Evolutionary conservation across 1,140 invertebrate genomes (phyloP).

Genomic region (Hirudo medicinalis): DNA sequence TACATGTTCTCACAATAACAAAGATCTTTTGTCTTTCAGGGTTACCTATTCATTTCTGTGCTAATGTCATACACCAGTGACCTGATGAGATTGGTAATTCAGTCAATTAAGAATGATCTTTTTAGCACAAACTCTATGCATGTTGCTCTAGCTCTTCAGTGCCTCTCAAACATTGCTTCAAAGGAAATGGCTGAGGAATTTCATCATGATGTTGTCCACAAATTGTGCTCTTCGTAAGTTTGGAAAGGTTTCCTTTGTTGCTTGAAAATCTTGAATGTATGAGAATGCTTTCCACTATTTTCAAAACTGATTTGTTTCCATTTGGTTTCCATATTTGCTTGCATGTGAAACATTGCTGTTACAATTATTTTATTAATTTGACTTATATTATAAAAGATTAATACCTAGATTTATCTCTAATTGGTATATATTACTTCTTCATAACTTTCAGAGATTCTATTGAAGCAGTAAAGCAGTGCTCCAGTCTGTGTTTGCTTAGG

Average conservation of each 20-base stretch:
- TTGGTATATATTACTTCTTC: neutral
- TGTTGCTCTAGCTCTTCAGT: constrained; percentile 96
- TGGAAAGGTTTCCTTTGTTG: neutral
- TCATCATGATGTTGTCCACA: constrained; percentile 78
- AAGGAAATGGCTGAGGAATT: constrained; percentile 98
- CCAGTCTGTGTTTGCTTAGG: constrained; percentile 70
- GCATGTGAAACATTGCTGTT: neutral
- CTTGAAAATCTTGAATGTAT: neutral
- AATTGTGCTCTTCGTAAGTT: constrained; percentile 31
- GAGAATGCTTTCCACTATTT: neutral
- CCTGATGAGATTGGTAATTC: constrained; percentile 95
- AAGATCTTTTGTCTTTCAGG: constrained; percentile 49
- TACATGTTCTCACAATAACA: too few species aligned
- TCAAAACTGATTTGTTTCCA: neutral
- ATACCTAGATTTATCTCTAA: neutral
- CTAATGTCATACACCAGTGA: constrained; percentile 98
- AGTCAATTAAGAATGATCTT: constrained; percentile 98
- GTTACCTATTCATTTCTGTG: constrained; percentile 97
- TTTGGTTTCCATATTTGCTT: neutral
- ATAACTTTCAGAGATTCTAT: constrained; percentile 72
- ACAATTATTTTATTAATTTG: constrained; percentile 6
- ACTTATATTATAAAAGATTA: neutral
- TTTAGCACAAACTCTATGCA: constrained; percentile 91
- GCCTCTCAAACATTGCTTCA: constrained; percentile 98
- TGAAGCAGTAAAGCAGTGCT: constrained; percentile 98